Base-by-base conservation (phyloP, 2,113 vertebrate genomes). In the Myxocyprinus asiaticus region DNA sequence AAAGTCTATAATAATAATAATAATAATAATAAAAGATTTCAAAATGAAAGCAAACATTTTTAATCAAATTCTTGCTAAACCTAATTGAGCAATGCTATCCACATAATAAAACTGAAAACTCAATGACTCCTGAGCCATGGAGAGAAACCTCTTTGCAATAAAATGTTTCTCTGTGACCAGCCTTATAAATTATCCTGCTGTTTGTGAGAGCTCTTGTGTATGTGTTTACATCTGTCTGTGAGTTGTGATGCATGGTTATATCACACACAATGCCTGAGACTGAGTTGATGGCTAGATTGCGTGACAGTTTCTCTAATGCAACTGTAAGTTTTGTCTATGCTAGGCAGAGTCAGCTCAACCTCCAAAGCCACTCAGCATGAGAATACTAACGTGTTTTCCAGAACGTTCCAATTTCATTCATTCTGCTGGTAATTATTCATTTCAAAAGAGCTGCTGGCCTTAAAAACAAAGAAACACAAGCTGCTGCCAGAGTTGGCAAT, bases 381-480 rank as follows among this genome's bases (percentile, higher is more conserved):
- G 51, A 81, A 81, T 67, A 53, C 17, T 44, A 51, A 84, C 45
- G 11, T 77, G 42, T 53, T 68, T 44, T 64, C 44, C 67, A 58
- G 67, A 33, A 22, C 12, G 6, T 66, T 69, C 61, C 15, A 6
- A 45, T 48, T 68, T 79, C 66, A 82, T 72, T 71, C 66, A 84
- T 62, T 74, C 9, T 51, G 44, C 64, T 42, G n/a, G 59, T 71
- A 59, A 67, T 77, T 58, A 77, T 51, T 62, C 17, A 74, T 56
- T 65, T 64, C 50, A 64, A 33, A 69, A 58, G 55, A 72, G 17
- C 78, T 53, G n/a, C 78, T 74, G 78, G 63, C 62, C 70, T 74
- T 53, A 74, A 65, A 79, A 66, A n/a, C n/a, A n/a, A 11, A 56
- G 70, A 42, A 74, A 72, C 62, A 66, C 22, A 67, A 67, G 50